Conservation (phyloP, 2,888 invertebrate genomes). For the Molanna angustata region DNA sequence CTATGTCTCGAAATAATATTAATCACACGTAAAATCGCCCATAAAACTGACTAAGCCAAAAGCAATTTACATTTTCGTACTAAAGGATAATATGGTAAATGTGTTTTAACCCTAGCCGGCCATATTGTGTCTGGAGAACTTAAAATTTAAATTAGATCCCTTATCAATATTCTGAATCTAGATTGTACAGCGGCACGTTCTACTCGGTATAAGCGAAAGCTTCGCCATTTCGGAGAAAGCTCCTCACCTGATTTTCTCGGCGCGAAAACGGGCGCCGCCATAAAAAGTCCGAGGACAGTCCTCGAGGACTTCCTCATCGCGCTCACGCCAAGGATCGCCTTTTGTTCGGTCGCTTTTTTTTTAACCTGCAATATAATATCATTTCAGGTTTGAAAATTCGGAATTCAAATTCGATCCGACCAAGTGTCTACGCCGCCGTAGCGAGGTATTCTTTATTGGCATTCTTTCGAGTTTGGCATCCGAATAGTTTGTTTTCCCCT, state of each 20-base stretch:
- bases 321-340: not conserved
- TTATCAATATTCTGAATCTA: constrained; percentile 26
- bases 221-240: constrained; percentile 13
- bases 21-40: constrained; percentile 1
- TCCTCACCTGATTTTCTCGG: constrained; percentile 15
- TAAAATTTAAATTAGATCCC: constrained; percentile 28
- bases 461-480: no score
- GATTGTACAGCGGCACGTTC: constrained; percentile 17
- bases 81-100: constrained; percentile 5
- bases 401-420: not conserved
- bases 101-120: constrained; percentile 11
- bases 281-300: not conserved
- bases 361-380: not conserved
- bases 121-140: constrained; percentile 19
- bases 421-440: no score
- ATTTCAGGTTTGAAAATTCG: not conserved
- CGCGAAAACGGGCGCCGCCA: not conserved
- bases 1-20: no score
- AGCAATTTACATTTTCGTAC: constrained; percentile 4
- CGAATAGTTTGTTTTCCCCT: constrained; percentile 4
- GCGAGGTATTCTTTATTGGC: no score
- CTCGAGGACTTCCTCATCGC: no score
- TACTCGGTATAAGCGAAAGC: constrained; percentile 16
- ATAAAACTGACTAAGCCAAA: constrained; percentile 5
- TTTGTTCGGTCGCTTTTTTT: not conserved